Percentiles rank a stretch among this genome's conserved stretches.
Conservation (phyloP, 1,140 invertebrate genomes). For the Drosophila ananassae region DNA sequence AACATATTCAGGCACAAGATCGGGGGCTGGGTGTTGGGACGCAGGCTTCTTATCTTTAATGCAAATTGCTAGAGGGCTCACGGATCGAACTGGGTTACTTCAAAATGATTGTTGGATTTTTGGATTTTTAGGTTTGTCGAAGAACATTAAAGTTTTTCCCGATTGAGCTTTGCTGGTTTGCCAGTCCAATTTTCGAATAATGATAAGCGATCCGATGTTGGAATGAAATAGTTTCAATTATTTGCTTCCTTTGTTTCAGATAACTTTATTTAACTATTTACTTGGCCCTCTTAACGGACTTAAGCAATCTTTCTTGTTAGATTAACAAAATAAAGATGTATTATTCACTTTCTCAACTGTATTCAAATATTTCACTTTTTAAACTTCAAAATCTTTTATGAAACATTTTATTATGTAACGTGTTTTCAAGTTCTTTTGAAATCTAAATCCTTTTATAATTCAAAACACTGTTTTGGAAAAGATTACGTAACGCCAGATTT, state of each 20-base stretch:
- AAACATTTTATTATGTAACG: too few relatives aligned
- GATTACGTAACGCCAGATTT: too few relatives aligned
- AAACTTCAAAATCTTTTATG: too few relatives aligned
- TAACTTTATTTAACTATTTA: slow-evolving; percentile 11
- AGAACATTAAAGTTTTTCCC: slow-evolving; percentile 21
- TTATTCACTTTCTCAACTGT: too few relatives aligned
- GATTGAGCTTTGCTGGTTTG: slow-evolving; percentile 5
- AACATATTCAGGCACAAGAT: slow-evolving; percentile 21
- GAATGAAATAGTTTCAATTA: not conserved
- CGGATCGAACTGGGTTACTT: slow-evolving; percentile 60
- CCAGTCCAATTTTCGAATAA: not conserved
- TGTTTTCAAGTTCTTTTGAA: too few relatives aligned
- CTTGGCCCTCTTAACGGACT: slow-evolving; percentile 1
- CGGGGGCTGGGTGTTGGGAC: slow-evolving; percentile 25
- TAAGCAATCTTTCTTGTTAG: not conserved
- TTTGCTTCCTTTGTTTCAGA: slow-evolving; percentile 30
- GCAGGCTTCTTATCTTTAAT: slow-evolving; percentile 57
- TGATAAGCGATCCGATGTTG: slow-evolving; percentile 15
- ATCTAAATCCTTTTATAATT: too few relatives aligned
- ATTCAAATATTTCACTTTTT: too few relatives aligned
- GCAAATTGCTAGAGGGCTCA: slow-evolving; percentile 59
- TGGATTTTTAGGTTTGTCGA: slow-evolving; percentile 21
- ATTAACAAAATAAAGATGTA: not conserved
- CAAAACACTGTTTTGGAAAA: too few relatives aligned
- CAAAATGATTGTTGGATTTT: slow-evolving; percentile 20